Evolutionary conservation across 2,888 invertebrate genomes (phyloP).

Genomic region (Phengaris alcon): DNA sequence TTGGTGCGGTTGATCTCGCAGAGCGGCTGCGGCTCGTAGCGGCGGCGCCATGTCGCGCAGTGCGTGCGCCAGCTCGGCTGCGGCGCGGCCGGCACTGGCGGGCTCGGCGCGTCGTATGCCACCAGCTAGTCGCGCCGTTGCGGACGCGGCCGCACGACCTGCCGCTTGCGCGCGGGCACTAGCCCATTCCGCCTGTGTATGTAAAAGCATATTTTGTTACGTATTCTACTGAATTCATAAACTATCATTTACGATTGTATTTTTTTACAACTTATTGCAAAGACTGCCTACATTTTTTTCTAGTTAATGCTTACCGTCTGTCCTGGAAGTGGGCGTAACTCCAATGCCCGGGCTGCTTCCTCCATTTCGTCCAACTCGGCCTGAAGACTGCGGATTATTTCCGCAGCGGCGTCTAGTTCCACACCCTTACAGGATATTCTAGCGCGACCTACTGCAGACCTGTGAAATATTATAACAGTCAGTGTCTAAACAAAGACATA

Average conservation of each 20-base stretch:
- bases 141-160: slow-evolving; percentile 87
- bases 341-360: slow-evolving; percentile 84
- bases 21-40: slow-evolving; percentile 88
- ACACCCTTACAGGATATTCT: slow-evolving; percentile 89
- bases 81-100: slow-evolving; percentile 87
- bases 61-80: slow-evolving; percentile 88
- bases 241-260: slow-evolving; percentile 35
- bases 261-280: too few relatives aligned
- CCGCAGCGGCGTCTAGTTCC: slow-evolving; percentile 92
- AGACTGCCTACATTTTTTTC: too few relatives aligned
- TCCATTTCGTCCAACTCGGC: slow-evolving; percentile 90
- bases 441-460: slow-evolving; percentile 82
- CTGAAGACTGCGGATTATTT: slow-evolving; percentile 88
- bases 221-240: not conserved
- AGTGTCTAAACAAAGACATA: too few relatives aligned
- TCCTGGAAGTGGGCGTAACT: slow-evolving; percentile 90
- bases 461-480: slow-evolving; percentile 50
- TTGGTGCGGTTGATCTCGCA: slow-evolving; percentile 43
- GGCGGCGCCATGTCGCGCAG: slow-evolving; percentile 86
- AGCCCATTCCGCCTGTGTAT: slow-evolving; percentile 70
- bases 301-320: slow-evolving; percentile 79
- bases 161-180: slow-evolving; percentile 64
- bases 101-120: slow-evolving; percentile 90
- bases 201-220: not conserved
- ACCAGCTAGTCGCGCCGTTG: slow-evolving; percentile 91